These are phyloP conservation scores for Oreochromis grahami DNA, from an alignment of 2,797 vertebrate genomes.

Conservation along the genomic window DNA sequence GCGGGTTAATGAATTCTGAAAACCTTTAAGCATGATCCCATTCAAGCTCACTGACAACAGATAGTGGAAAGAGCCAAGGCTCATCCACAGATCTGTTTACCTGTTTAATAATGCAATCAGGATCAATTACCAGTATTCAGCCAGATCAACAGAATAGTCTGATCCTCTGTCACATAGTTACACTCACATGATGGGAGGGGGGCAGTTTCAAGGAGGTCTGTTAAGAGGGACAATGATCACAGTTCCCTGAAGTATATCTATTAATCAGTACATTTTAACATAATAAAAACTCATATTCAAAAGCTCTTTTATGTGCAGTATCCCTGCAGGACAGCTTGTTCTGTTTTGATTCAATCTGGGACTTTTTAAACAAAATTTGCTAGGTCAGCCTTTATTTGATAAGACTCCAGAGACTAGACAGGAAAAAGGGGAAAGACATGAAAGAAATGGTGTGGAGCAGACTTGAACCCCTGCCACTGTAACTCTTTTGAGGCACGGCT, in stretches of 20 bases:
- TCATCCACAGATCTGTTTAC: conserved; percentile 77
- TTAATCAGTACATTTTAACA: background rate
- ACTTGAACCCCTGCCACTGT: background rate
- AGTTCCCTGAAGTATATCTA: background rate
- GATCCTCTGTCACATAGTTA: background rate
- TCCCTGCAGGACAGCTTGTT: background rate
- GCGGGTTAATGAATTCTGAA: conserved; percentile 71
- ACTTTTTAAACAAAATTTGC: background rate
- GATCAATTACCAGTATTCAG: conserved; percentile 70
- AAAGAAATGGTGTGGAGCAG: background rate
- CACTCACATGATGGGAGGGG: background rate
- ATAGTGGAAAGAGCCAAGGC: conserved; percentile 67
- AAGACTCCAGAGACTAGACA: background rate
- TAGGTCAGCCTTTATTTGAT: background rate
- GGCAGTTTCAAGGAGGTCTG: background rate
- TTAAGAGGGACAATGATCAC: background rate
- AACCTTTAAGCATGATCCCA: conserved; percentile 64
- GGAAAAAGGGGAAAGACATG: background rate
- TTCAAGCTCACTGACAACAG: conserved; percentile 66
- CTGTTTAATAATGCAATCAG: conserved; percentile 69
- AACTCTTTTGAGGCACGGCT: background rate
- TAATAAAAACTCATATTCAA: background rate
- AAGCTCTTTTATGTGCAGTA: background rate
- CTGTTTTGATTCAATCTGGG: background rate
- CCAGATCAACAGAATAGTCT: conserved; percentile 56